Conservation (phyloP, 2,888 invertebrate genomes). For the Eucriotettix oculatus region DNA sequence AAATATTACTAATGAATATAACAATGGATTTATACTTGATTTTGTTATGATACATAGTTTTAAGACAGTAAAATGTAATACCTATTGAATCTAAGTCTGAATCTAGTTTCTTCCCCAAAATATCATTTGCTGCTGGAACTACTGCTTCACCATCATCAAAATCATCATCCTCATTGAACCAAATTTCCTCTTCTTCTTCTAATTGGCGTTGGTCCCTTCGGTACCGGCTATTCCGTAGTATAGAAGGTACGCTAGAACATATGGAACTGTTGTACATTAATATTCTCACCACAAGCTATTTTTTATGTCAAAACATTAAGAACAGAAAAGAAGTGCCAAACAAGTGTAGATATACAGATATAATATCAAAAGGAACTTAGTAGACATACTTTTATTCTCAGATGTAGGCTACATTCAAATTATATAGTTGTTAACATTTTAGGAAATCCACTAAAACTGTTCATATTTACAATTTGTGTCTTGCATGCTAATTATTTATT, state of each 20-base stretch:
- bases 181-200: conserved; percentile 97
- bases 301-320: neutral
- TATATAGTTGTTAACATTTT: no score
- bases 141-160: conserved; percentile 60
- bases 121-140: conserved; percentile 31
- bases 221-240: conserved; percentile 64
- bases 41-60: neutral
- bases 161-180: conserved; percentile 96
- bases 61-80: conserved; percentile 1
- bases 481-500: no score
- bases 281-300: neutral
- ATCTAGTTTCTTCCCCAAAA: conserved; percentile 38
- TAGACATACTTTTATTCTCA: no score
- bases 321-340: neutral
- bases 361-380: no score
- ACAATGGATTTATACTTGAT: neutral
- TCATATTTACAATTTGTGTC: no score
- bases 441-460: no score
- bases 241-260: conserved; percentile 52
- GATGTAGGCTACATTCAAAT: no score
- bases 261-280: conserved; percentile 17
- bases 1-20: neutral
- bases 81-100: conserved; percentile 42
- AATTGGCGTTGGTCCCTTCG: conserved; percentile 83
- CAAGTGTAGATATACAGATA: neutral